Percentiles rank a stretch among this genome's conserved stretches.
Evolutionary conservation across 1,140 invertebrate genomes (phyloP).

Genomic region (Trichomalopsis sarcophagae): DNA sequence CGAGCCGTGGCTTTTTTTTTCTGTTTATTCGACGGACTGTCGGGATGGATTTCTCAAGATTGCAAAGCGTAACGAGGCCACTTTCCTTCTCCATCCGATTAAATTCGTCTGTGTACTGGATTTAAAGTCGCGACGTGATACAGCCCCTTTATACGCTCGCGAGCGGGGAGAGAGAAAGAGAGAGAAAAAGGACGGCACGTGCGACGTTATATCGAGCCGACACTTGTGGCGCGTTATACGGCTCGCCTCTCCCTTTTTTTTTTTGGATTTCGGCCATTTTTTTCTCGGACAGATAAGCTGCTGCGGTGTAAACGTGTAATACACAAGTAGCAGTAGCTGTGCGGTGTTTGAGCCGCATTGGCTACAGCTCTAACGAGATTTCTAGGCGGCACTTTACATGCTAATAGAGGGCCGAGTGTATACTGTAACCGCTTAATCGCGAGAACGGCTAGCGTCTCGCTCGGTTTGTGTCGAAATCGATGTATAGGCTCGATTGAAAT

Average conservation of each 20-base stretch:
- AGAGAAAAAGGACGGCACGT: background rate
- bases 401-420: conserved; percentile 3
- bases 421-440: conserved; percentile 1
- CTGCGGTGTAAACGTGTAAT: too few relatives aligned
- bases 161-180: background rate
- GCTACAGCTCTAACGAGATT: too few relatives aligned
- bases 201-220: conserved; percentile 9
- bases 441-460: background rate
- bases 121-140: background rate
- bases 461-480: background rate
- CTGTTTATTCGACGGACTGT: background rate
- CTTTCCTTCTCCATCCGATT: background rate
- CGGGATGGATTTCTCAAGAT: too few relatives aligned
- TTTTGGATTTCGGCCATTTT: background rate
- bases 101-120: background rate
- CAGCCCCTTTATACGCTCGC: background rate
- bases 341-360: background rate
- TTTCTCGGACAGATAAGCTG: background rate
- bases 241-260: background rate
- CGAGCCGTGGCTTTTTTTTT: background rate
- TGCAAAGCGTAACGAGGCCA: too few relatives aligned
- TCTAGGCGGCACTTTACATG: conserved; percentile 10
- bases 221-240: conserved; percentile 18
- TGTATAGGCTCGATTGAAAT: background rate
- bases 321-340: too few relatives aligned